Evolutionary conservation across 2,888 invertebrate genomes (phyloP).

Genomic region (Calameuta filiformis): DNA sequence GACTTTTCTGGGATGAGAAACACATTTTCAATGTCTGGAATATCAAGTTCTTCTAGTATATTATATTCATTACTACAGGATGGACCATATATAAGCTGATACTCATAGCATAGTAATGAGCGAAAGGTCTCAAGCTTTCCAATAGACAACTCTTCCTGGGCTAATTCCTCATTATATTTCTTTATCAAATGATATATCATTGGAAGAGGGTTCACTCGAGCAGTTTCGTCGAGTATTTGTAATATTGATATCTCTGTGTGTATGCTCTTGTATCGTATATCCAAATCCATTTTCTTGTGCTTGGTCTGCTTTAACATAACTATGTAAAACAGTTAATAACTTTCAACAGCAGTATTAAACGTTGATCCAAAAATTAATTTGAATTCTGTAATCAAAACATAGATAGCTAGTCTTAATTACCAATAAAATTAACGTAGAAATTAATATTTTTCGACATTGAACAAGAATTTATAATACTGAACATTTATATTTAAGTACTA

Average conservation of each 20-base stretch:
- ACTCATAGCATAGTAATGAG: slow-evolving; percentile 44
- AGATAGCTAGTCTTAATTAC: not conserved
- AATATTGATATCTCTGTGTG: not conserved
- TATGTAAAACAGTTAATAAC: not conserved
- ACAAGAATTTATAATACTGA: too few species aligned
- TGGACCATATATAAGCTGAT: slow-evolving; percentile 27
- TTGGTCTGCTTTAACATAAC: not conserved
- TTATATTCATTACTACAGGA: not conserved
- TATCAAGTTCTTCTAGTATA: not conserved
- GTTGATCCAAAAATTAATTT: slow-evolving; percentile 11
- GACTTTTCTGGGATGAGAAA: not conserved
- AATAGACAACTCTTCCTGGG: slow-evolving; percentile 13
- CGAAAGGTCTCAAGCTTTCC: slow-evolving; percentile 36
- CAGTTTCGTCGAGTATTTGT: not conserved
- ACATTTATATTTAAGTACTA: too few species aligned
- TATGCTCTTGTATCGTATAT: not conserved
- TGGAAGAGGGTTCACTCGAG: not conserved
- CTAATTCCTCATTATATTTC: slow-evolving; percentile 29
- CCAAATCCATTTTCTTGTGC: not conserved
- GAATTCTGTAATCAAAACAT: slow-evolving; percentile 10
- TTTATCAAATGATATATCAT: slow-evolving; percentile 10
- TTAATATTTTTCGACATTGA: too few species aligned
- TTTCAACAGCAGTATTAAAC: not conserved
- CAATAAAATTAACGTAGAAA: too few species aligned
- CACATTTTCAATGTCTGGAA: not conserved